phyloP scores from a whole-genome alignment of 1,140 invertebrate species.

The Drosophila tsacasi region DNA sequence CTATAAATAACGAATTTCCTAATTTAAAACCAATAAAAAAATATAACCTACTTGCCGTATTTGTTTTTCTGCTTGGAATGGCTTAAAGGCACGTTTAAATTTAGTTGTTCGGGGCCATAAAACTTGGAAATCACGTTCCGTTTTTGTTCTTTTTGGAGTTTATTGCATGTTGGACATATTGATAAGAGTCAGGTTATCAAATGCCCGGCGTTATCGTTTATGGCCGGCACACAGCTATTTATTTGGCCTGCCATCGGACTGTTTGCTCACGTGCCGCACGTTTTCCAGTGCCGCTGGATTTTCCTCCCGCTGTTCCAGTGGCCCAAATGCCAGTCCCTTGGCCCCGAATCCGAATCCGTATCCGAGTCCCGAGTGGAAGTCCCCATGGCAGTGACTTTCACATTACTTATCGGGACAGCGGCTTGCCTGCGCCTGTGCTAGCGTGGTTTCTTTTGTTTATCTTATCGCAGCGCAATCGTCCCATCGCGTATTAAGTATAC shows the following conservation, averaged over 20 bases:
- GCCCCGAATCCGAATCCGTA: conserved; percentile 12
- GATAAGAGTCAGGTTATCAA: conserved; percentile 50
- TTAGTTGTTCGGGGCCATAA: conserved; percentile 36
- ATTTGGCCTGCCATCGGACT: conserved; percentile 33
- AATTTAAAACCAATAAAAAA: conserved; percentile 48
- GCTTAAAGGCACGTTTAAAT: conserved; percentile 35
- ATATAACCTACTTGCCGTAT: not conserved
- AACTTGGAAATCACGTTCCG: conserved; percentile 42
- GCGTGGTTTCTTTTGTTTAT: conserved; percentile 42
- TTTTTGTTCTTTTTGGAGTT: conserved; percentile 42
- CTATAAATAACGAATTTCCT: conserved; percentile 36
- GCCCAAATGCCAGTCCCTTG: conserved; percentile 24
- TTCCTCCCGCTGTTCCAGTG: conserved; percentile 16
- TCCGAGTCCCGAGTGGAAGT: conserved; percentile 11
- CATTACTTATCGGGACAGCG: conserved; percentile 29
- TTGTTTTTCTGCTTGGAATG: conserved; percentile 9
- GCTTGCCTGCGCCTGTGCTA: not conserved
- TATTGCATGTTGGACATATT: conserved; percentile 54
- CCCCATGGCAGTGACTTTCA: conserved; percentile 45
- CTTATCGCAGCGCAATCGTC: conserved; percentile 37
- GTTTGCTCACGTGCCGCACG: conserved; percentile 62
- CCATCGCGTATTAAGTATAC: conserved; percentile 30
- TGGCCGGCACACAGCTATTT: conserved; percentile 47
- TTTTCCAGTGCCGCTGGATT: conserved; percentile 33
- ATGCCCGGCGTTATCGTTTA: conserved; percentile 42